Evolutionary conservation across 2,797 vertebrate species (phyloP).

Genomic region (Gymnopithys bicolor): DNA sequence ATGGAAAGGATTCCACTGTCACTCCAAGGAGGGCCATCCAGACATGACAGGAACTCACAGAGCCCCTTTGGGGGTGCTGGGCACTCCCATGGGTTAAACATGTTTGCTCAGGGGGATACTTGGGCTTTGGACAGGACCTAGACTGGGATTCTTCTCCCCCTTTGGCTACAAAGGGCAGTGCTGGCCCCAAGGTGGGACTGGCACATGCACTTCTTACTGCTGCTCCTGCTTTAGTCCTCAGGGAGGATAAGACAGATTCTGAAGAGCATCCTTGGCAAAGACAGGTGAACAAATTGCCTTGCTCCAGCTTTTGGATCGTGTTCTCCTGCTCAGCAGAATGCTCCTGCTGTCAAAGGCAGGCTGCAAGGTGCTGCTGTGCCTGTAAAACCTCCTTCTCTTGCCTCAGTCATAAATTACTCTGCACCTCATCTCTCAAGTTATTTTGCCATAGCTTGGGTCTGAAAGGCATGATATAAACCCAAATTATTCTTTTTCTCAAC

Average conservation of each 20-base stretch:
- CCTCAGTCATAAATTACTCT: neutral
- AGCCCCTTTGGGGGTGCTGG: neutral
- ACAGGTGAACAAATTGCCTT: neutral
- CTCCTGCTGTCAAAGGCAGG: neutral
- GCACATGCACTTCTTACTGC: fast-evolving
- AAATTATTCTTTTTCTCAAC: neutral
- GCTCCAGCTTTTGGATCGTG: neutral
- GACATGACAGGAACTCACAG: fast-evolving
- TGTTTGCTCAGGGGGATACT: neutral
- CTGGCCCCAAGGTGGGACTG: neutral
- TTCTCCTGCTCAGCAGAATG: neutral
- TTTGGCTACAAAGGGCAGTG: neutral
- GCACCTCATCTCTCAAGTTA: neutral
- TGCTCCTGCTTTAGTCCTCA: neutral
- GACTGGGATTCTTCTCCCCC: neutral
- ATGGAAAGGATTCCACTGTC: neutral
- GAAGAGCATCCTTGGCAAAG: neutral
- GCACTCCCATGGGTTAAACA: fast-evolving
- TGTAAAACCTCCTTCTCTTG: neutral
- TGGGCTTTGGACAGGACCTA: neutral
- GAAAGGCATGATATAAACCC: neutral
- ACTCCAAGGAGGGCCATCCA: neutral
- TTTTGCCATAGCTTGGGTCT: neutral
- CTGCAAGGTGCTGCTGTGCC: neutral
- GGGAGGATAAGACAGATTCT: neutral